Conservation (phyloP, 2,888 invertebrate genomes). For the Heteromyza rotundicornis region DNA sequence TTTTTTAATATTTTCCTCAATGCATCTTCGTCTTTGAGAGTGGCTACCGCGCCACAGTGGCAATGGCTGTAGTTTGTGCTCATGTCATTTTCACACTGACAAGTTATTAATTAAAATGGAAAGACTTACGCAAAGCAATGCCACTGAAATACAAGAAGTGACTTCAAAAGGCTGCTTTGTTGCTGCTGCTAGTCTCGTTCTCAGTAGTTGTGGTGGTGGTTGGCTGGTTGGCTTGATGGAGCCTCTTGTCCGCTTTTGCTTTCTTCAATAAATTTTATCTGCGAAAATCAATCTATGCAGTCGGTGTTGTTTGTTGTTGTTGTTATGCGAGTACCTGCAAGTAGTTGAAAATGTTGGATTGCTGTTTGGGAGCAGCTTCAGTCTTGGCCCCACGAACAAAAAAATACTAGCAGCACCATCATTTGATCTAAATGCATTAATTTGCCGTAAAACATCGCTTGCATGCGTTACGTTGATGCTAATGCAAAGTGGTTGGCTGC, state of each 20-base stretch:
- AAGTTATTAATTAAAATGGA: slow-evolving; percentile 53
- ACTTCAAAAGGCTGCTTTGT: too few relatives aligned
- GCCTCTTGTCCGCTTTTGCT: slow-evolving; percentile 12
- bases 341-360: slow-evolving; percentile 13
- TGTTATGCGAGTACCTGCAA: neutral
- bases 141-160: neutral
- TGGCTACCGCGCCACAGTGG: neutral
- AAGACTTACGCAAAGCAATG: neutral
- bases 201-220: neutral
- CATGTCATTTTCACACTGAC: slow-evolving; percentile 56
- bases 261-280: slow-evolving; percentile 32
- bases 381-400: neutral
- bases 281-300: slow-evolving; percentile 33
- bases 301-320: neutral
- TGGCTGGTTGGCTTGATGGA: neutral
- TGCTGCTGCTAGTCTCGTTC: too few relatives aligned
- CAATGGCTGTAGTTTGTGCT: slow-evolving; percentile 4
- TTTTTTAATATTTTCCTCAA: too few relatives aligned
- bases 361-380: slow-evolving; percentile 13
- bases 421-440: slow-evolving; percentile 20
- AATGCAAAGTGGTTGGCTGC: neutral
- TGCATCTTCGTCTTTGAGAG: too few relatives aligned
- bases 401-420: slow-evolving; percentile 9
- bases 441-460: slow-evolving; percentile 8
- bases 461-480: neutral